A percentile compares a stretch with the other conserved stretches of the same genome.
Conservation (phyloP, 1,140 invertebrate genomes). For the Acromyrmex heyeri region DNA sequence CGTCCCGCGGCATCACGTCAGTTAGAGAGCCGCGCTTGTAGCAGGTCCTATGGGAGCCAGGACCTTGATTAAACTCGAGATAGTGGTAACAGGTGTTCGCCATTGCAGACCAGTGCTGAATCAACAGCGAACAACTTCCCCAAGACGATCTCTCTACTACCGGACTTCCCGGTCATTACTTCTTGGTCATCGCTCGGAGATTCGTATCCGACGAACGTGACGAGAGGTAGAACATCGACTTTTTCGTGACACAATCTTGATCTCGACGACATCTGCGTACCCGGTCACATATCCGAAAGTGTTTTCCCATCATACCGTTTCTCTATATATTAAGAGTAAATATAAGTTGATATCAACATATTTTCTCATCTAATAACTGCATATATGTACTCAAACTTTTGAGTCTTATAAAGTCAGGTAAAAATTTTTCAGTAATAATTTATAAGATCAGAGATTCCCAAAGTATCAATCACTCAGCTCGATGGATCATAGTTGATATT, state of each 20-base stretch:
- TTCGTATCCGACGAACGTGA: slow-evolving; percentile 45
- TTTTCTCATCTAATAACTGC: neutral
- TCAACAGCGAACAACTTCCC: slow-evolving; percentile 66
- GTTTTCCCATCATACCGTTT: neutral
- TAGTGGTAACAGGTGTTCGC: slow-evolving; percentile 78
- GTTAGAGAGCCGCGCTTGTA: slow-evolving; percentile 41
- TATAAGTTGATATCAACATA: neutral
- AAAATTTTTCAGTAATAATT: too few species aligned
- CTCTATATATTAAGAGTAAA: neutral
- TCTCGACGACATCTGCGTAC: slow-evolving; percentile 6
- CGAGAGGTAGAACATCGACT: neutral
- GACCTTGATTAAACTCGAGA: slow-evolving; percentile 78
- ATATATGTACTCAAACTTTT: neutral
- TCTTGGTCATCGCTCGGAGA: slow-evolving; percentile 24
- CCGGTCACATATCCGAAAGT: neutral
- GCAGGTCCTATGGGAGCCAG: slow-evolving; percentile 52
- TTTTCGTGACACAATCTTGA: neutral
- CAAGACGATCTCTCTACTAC: slow-evolving; percentile 17
- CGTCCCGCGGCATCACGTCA: slow-evolving; percentile 52
- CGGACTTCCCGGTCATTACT: slow-evolving; percentile 22
- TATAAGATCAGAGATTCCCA: too few species aligned
- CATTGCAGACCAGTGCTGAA: slow-evolving; percentile 57
- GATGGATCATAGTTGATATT: too few species aligned
- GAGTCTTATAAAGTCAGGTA: too few species aligned
- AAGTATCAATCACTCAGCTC: too few species aligned